A percentile compares a stretch with the other conserved stretches of the same genome.
These are phyloP conservation scores for Thalassophryne amazonica DNA, from an alignment of 2,797 vertebrate genomes.

Conservation along the genomic window DNA sequence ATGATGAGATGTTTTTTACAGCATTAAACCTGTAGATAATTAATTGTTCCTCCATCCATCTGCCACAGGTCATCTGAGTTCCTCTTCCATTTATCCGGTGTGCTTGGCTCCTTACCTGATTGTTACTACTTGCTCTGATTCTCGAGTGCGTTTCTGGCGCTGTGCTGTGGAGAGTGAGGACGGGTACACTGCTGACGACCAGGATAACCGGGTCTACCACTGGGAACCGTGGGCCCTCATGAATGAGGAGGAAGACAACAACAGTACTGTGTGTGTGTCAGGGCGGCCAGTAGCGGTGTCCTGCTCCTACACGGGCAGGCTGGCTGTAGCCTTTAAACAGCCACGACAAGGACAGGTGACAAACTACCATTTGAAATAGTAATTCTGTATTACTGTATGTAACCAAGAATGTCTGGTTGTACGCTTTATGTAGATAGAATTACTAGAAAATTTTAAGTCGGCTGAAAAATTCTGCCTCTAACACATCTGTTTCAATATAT, in stretches of 20 bases:
- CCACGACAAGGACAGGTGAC: conserved; percentile 81
- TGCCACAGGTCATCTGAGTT: conserved; percentile 90
- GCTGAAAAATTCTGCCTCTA: too few species aligned
- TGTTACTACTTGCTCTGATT: conserved; percentile 95
- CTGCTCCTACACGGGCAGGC: conserved; percentile 95
- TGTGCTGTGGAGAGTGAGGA: conserved; percentile 82
- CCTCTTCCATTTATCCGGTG: conserved; percentile 98
- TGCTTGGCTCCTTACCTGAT: conserved; percentile 97
- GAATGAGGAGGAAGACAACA: conserved; percentile 91
- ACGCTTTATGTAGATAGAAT: too few species aligned
- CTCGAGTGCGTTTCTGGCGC: conserved; percentile 92
- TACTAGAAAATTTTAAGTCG: too few species aligned
- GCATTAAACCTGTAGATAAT: too few species aligned
- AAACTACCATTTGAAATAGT: conserved; percentile 10
- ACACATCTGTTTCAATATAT: too few species aligned
- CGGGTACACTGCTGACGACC: conserved; percentile 58
- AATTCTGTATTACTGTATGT: background rate
- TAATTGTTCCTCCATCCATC: background rate
- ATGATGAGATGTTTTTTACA: too few species aligned
- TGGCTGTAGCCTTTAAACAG: conserved; percentile 95
- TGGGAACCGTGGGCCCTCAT: conserved; percentile 96
- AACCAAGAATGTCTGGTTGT: background rate
- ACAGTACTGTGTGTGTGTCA: conserved; percentile 86
- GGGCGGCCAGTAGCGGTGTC: conserved; percentile 95
- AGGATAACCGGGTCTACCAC: conserved; percentile 76